phyloP scores from a whole-genome alignment of 2,888 invertebrate genomes.

The Catocala sponsa region DNA sequence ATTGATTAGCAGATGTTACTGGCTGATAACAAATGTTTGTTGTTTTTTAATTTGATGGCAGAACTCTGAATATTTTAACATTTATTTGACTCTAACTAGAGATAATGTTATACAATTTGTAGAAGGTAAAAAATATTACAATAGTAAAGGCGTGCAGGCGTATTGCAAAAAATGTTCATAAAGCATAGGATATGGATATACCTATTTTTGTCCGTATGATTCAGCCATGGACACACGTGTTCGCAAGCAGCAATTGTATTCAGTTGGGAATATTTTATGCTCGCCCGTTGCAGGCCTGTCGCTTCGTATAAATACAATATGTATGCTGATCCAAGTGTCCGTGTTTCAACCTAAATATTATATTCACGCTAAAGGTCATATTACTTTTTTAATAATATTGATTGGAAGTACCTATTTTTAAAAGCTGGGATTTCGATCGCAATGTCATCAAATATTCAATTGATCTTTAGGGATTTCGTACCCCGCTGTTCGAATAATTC shows the following conservation, averaged over 20 bases:
- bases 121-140: no score
- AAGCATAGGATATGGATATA: slow-evolving; percentile 19
- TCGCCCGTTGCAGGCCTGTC: slow-evolving; percentile 37
- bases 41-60: slow-evolving; percentile 62
- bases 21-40: slow-evolving; percentile 58
- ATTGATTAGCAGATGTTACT: slow-evolving; percentile 75
- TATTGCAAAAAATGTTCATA: neutral
- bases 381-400: slow-evolving; percentile 14
- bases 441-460: no score
- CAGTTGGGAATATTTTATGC: slow-evolving; percentile 50
- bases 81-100: neutral
- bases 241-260: slow-evolving; percentile 48
- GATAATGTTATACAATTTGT: neutral
- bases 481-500: no score
- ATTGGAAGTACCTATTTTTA: no score
- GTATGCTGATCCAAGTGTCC: slow-evolving; percentile 33
- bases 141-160: no score
- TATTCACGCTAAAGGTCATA: slow-evolving; percentile 11
- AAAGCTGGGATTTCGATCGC: no score
- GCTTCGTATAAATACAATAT: slow-evolving; percentile 37
- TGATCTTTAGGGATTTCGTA: no score
- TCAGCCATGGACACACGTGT: slow-evolving; percentile 46
- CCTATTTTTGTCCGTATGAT: slow-evolving; percentile 42
- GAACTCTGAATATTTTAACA: slow-evolving; percentile 14
- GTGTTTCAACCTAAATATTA: slow-evolving; percentile 21